Evolutionary conservation across 2,797 vertebrate genomes (phyloP).

Genomic region (Paguma larvata): DNA sequence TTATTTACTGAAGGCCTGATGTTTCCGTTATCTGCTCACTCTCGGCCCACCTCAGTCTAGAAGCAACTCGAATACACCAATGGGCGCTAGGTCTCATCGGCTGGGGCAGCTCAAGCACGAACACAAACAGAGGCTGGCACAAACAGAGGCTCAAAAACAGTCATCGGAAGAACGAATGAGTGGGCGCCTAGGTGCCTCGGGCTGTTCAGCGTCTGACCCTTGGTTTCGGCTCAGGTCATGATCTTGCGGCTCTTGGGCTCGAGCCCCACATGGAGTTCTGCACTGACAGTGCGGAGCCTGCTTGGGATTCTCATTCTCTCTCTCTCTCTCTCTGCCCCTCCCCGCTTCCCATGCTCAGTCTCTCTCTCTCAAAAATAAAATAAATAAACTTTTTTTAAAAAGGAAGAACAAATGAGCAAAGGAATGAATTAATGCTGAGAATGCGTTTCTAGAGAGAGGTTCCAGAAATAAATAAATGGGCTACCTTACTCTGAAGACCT

Average conservation of each 20-base stretch:
- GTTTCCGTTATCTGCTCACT: background rate
- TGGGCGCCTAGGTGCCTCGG: too few relatives aligned
- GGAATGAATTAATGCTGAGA: background rate
- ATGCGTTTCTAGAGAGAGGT: background rate
- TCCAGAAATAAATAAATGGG: background rate
- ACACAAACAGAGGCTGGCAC: background rate
- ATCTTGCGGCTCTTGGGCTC: too few relatives aligned
- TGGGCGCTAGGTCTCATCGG: background rate
- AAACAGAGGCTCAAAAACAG: background rate
- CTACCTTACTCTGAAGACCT: background rate
- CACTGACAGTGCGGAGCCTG: too few relatives aligned
- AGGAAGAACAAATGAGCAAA: background rate
- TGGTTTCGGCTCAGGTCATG: too few relatives aligned
- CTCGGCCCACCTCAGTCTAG: too few relatives aligned
- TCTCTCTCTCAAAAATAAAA: too few relatives aligned
- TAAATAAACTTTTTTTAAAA: too few relatives aligned
- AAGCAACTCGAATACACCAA: background rate
- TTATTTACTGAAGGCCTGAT: background rate
- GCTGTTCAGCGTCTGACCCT: too few relatives aligned
- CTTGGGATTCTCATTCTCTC: too few relatives aligned
- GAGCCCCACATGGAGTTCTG: too few relatives aligned
- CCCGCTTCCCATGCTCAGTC: too few relatives aligned
- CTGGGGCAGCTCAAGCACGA: background rate
- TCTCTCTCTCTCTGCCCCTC: too few relatives aligned
- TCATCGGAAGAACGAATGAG: background rate